phyloP scores from a whole-genome alignment of 2,888 invertebrate species.

The Chrysolina oricalcia region DNA sequence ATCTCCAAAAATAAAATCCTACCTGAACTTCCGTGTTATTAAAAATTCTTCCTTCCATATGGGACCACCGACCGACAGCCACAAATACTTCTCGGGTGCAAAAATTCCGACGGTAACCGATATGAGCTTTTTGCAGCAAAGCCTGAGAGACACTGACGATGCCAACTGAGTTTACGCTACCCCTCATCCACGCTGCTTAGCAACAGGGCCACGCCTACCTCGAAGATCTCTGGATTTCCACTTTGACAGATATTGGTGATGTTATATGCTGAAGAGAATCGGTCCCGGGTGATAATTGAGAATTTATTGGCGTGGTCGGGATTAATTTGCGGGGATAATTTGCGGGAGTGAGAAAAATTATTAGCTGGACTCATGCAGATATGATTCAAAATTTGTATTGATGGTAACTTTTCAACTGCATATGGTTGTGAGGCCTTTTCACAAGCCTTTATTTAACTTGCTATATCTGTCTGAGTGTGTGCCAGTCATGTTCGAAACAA shows the following conservation, averaged over 20 bases:
- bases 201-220: constrained; percentile 67
- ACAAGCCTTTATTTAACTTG: too few species aligned
- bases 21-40: neutral
- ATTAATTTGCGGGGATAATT: constrained; percentile 12
- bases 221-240: constrained; percentile 57
- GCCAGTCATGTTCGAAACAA: too few species aligned
- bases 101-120: constrained; percentile 30
- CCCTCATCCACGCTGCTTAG: constrained; percentile 68
- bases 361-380: neutral
- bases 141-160: constrained; percentile 65
- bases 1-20: neutral
- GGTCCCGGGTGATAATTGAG: constrained; percentile 35
- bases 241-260: constrained; percentile 55
- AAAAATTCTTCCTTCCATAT: neutral
- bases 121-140: constrained; percentile 51
- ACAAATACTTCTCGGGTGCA: constrained; percentile 30
- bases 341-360: neutral
- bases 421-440: too few species aligned
- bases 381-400: too few species aligned
- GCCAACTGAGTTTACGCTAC: constrained; percentile 62
- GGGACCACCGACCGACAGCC: constrained; percentile 22
- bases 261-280: constrained; percentile 39
- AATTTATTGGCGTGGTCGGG: constrained; percentile 33
- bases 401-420: too few species aligned
- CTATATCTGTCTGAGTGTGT: too few species aligned